Percentiles rank a stretch among this genome's conserved stretches.
These are phyloP conservation scores for Melieria crassipennis DNA, from an alignment of 2,888 invertebrate genomes.

Conservation along the genomic window DNA sequence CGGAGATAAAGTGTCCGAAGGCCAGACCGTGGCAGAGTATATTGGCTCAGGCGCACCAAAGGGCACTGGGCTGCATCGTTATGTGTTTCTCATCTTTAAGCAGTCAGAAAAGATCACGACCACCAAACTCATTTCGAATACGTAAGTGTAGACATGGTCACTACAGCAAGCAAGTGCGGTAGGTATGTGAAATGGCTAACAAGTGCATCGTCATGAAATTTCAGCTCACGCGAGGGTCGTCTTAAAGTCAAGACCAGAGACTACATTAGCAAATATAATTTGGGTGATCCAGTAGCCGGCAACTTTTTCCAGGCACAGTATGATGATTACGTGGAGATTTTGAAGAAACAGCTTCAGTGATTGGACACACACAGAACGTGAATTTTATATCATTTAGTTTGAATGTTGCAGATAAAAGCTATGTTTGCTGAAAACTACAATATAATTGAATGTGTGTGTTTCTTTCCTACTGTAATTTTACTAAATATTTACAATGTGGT, in stretches of 20 bases:
- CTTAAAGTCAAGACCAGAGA: slow-evolving; percentile 73
- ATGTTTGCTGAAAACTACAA: background rate
- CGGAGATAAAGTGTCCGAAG: slow-evolving; percentile 74
- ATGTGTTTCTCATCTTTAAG: slow-evolving; percentile 81
- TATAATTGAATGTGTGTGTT: background rate
- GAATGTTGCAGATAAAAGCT: too few relatives aligned
- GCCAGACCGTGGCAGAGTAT: slow-evolving; percentile 82
- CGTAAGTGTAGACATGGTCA: slow-evolving; percentile 42
- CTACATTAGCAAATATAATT: slow-evolving; percentile 78
- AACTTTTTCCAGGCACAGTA: slow-evolving; percentile 84
- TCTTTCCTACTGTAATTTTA: too few relatives aligned
- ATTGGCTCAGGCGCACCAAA: slow-evolving; percentile 86
- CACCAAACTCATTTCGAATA: slow-evolving; percentile 52
- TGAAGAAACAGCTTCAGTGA: slow-evolving; percentile 59
- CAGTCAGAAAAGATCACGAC: slow-evolving; percentile 67
- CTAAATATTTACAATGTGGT: too few relatives aligned
- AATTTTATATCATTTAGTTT: too few relatives aligned
- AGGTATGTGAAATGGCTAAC: background rate
- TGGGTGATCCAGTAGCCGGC: slow-evolving; percentile 81
- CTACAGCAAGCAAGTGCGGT: background rate
- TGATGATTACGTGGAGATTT: slow-evolving; percentile 80
- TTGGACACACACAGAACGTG: background rate
- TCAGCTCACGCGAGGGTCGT: slow-evolving; percentile 67
- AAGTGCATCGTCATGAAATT: slow-evolving; percentile 13
- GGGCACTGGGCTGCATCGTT: slow-evolving; percentile 80